These are phyloP conservation scores for Macaca fascicularis DNA, from an alignment of 2,113 vertebrate genomes.

Conservation along the genomic window DNA sequence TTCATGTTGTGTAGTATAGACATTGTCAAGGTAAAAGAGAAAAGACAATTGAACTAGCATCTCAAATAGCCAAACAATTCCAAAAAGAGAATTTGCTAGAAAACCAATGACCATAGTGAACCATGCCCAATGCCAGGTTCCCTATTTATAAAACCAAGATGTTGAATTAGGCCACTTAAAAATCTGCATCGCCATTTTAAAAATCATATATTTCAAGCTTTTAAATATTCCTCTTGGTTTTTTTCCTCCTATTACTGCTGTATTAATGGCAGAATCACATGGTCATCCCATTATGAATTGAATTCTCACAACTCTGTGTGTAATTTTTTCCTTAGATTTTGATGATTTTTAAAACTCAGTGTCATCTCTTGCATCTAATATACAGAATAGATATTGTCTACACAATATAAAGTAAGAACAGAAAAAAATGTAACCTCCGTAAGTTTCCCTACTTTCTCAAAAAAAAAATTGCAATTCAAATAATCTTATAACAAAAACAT, in stretches of 20 bases:
- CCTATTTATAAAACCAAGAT: not conserved
- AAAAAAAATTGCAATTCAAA: not conserved
- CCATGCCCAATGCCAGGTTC: not conserved
- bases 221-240: not conserved
- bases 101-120: not conserved
- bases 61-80: not conserved
- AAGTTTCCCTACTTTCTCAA: not conserved
- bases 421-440: not conserved
- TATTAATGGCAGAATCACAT: not conserved
- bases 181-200: not conserved
- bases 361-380: not conserved
- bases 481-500: conserved; percentile 32
- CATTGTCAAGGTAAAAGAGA: not conserved
- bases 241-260: not conserved
- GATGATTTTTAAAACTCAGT: not conserved
- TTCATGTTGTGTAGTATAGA: not conserved
- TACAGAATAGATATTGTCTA: not conserved
- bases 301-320: not conserved
- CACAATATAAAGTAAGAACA: not conserved
- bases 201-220: not conserved
- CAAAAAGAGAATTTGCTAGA: not conserved
- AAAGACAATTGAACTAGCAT: not conserved
- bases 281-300: too few relatives aligned
- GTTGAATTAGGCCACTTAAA: not conserved
- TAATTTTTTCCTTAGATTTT: not conserved